phyloP scores from a whole-genome alignment of 2,113 vertebrate genomes.

The Brevimyrus niger region DNA sequence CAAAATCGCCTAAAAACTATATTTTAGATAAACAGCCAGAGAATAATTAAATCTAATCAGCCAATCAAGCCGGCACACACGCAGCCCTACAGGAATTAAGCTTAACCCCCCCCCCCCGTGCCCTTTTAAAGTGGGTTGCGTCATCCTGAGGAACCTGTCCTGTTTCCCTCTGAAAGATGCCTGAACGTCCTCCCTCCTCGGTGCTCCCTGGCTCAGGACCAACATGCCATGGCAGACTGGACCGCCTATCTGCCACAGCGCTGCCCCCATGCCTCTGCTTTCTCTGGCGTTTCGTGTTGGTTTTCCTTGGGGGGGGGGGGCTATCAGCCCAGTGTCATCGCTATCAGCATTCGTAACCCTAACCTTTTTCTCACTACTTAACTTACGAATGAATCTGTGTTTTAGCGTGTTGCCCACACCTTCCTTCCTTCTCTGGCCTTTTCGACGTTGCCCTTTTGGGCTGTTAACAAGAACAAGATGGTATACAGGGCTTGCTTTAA shows the following conservation, averaged over 20 bases:
- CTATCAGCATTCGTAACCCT: background rate
- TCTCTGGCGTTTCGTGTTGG: background rate
- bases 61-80: background rate
- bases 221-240: background rate
- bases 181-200: background rate
- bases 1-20: background rate
- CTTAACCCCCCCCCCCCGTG: background rate
- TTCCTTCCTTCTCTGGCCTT: slow-evolving; percentile 27
- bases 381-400: slow-evolving; percentile 30
- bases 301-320: background rate
- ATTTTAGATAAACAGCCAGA: background rate
- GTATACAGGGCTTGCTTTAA: slow-evolving; percentile 55
- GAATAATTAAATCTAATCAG: background rate
- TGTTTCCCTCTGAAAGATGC: background rate
- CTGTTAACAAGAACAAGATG: slow-evolving; percentile 40
- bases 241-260: background rate
- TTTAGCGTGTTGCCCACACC: background rate
- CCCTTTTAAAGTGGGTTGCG: background rate
- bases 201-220: background rate
- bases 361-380: slow-evolving; percentile 38
- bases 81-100: background rate
- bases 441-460: slow-evolving; percentile 42
- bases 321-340: background rate
- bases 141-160: background rate
- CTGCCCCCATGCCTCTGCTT: background rate